phyloP scores from a whole-genome alignment of 2,113 vertebrate genomes.

The Tupaia tana region DNA sequence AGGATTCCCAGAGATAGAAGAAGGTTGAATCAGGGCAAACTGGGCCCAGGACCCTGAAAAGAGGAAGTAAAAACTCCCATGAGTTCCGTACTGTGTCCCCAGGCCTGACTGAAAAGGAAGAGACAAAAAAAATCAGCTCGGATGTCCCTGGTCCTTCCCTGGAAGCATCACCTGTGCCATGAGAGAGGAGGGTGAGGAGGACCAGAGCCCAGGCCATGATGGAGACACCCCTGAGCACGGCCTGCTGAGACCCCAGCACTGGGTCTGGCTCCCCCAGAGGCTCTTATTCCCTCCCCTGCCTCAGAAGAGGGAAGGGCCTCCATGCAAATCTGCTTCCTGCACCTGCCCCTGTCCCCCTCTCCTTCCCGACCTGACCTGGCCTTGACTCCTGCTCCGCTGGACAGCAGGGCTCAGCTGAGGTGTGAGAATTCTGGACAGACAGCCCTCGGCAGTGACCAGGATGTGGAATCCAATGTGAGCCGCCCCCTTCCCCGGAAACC shows the following conservation, averaged over 20 bases:
- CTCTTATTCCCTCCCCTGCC: background rate
- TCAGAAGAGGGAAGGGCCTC: background rate
- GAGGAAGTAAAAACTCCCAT: background rate
- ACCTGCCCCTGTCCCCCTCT: background rate
- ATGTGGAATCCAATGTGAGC: background rate
- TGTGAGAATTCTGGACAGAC: background rate
- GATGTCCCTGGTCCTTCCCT: background rate
- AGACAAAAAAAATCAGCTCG: background rate
- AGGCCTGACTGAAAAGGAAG: background rate
- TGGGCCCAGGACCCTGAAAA: background rate
- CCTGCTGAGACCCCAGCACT: background rate
- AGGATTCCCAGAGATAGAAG: background rate
- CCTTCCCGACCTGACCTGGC: accelerated
- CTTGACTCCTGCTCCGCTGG: background rate
- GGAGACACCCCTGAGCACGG: background rate
- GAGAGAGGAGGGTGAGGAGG: background rate
- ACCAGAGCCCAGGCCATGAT: background rate
- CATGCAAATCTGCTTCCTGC: background rate
- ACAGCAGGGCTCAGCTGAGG: background rate
- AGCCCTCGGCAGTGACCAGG: background rate
- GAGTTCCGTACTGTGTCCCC: background rate
- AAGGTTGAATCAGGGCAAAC: background rate
- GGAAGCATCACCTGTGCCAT: background rate
- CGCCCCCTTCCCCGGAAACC: too few relatives aligned
- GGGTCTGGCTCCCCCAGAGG: background rate